Percentiles rank a stretch among this genome's conserved stretches.
Evolutionary conservation across 2,888 invertebrate species (phyloP).

Genomic region (Halictus ligatus): DNA sequence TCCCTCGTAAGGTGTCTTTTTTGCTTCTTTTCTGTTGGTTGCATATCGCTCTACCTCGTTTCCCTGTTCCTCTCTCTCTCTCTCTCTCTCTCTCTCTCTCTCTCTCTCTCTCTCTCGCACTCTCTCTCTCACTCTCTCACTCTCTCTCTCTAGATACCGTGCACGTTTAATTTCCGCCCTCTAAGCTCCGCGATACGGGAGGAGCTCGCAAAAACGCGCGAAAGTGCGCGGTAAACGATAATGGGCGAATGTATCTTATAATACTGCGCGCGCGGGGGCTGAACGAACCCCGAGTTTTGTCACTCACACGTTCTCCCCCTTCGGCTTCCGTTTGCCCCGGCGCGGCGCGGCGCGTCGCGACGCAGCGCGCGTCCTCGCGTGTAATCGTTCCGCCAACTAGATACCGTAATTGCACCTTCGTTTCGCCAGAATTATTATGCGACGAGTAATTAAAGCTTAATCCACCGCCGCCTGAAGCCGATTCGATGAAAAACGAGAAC

Average conservation of each 20-base stretch:
- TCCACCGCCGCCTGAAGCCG: not conserved
- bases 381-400: constrained; percentile 25
- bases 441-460: constrained; percentile 20
- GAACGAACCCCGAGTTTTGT: constrained; percentile 34
- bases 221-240: constrained; percentile 43
- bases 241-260: constrained; percentile 47
- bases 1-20: not conserved
- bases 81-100: not conserved
- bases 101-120: not conserved
- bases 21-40: not conserved
- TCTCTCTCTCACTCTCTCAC: too few relatives aligned
- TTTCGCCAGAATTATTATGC: constrained; percentile 17
- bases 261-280: constrained; percentile 23
- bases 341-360: not conserved
- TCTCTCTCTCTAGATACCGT: not conserved
- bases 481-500: constrained; percentile 16
- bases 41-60: constrained; percentile 3
- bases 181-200: constrained; percentile 23
- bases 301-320: not conserved
- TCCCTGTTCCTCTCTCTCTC: not conserved
- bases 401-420: constrained; percentile 1
- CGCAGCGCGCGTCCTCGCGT: constrained; percentile 3
- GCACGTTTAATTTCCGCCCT: constrained; percentile 49
- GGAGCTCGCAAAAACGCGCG: constrained; percentile 36
- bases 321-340: constrained; percentile 2